These are phyloP conservation scores for Agonum fuliginosum DNA, from an alignment of 2,888 invertebrate genomes.

Conservation along the genomic window DNA sequence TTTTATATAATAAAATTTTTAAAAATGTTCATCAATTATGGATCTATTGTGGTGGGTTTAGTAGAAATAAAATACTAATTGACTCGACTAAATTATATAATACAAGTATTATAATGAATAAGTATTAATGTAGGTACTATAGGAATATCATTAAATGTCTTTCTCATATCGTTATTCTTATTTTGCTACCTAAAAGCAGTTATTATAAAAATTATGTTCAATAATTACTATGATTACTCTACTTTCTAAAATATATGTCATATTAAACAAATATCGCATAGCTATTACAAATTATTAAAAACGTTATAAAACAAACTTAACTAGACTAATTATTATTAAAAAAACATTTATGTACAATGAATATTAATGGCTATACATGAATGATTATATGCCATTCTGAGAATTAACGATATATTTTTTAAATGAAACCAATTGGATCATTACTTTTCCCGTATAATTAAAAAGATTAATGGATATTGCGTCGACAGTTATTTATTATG, in stretches of 20 bases:
- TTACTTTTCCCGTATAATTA: conserved; percentile 52
- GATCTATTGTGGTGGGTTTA: no score
- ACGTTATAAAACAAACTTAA: conserved; percentile 28
- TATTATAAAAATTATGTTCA: not conserved
- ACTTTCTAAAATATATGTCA: conserved; percentile 22
- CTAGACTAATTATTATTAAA: conserved; percentile 39
- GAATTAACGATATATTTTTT: conserved; percentile 52
- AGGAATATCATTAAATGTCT: not conserved
- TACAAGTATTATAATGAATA: no score
- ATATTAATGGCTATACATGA: conserved; percentile 42
- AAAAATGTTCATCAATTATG: no score
- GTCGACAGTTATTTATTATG: conserved; percentile 52
- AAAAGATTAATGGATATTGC: conserved; percentile 39
- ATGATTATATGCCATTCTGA: conserved; percentile 40
- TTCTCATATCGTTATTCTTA: not conserved
- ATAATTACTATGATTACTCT: conserved; percentile 12
- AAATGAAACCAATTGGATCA: conserved; percentile 52
- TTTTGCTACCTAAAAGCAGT: not conserved
- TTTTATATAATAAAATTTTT: no score
- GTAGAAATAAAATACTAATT: no score
- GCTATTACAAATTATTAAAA: conserved; percentile 28
- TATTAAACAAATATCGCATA: conserved; percentile 12
- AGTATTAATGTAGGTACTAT: no score
- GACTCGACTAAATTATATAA: no score
- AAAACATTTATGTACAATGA: conserved; percentile 33